These are phyloP conservation scores for Hetaerina americana DNA, from an alignment of 1,140 invertebrate genomes.

Conservation along the genomic window DNA sequence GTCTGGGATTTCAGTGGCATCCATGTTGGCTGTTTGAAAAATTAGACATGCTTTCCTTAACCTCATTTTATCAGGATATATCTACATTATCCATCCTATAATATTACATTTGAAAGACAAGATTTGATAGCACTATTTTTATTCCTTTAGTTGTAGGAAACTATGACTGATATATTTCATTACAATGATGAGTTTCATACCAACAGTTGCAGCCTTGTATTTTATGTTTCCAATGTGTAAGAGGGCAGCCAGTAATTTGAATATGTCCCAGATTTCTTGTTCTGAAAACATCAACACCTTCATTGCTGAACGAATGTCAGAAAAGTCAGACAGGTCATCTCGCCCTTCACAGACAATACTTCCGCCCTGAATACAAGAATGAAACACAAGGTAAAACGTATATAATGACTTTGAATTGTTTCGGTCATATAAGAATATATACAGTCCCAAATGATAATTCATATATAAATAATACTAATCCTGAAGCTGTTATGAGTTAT, in stretches of 20 bases:
- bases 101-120: constrained; percentile 20
- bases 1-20: constrained; percentile 67
- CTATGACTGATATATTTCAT: too few relatives aligned
- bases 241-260: constrained; percentile 69
- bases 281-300: constrained; percentile 83
- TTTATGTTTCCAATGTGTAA: constrained; percentile 83
- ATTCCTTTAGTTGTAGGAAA: constrained; percentile 1
- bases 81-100: too few relatives aligned
- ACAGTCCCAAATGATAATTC: too few relatives aligned
- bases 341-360: constrained; percentile 59
- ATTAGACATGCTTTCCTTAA: too few relatives aligned
- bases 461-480: too few relatives aligned
- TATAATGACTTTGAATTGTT: constrained; percentile 2
- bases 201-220: constrained; percentile 58
- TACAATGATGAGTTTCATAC: too few relatives aligned
- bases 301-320: constrained; percentile 76
- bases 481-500: too few relatives aligned
- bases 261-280: constrained; percentile 68
- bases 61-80: too few relatives aligned
- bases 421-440: too few relatives aligned
- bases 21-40: constrained; percentile 63
- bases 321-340: constrained; percentile 72
- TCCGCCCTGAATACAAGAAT: constrained; percentile 34
- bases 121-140: not conserved
- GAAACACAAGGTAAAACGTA: not conserved